phyloP scores from a whole-genome alignment of 2,888 invertebrate species.

The Xestoiulus laeticollis region DNA sequence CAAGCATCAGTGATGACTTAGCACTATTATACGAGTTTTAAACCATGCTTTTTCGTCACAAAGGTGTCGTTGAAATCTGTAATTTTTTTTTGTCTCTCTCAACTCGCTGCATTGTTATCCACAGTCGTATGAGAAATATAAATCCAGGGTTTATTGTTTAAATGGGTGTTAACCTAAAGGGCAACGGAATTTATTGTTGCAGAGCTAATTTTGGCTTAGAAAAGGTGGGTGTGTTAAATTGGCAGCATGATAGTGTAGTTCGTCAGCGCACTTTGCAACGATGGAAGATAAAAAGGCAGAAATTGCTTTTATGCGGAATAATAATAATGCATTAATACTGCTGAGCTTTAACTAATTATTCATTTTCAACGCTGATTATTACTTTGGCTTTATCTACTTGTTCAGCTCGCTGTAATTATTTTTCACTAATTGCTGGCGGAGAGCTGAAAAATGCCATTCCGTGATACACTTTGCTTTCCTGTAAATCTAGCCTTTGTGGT shows the following conservation, averaged over 20 bases:
- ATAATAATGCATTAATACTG: neutral
- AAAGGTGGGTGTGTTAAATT: conserved; percentile 24
- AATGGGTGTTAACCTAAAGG: conserved; percentile 35
- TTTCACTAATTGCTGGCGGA: neutral
- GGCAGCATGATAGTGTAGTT: neutral
- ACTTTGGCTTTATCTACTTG: neutral
- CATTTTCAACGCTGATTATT: conserved; percentile 17
- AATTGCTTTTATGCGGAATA: conserved; percentile 24
- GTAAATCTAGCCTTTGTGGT: neutral
- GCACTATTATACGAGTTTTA: neutral
- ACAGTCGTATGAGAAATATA: neutral
- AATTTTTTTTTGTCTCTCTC: neutral
- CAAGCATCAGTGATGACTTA: neutral
- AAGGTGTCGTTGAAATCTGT: neutral
- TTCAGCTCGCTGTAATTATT: neutral
- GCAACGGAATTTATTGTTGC: conserved; percentile 39
- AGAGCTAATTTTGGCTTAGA: neutral
- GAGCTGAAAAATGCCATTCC: neutral
- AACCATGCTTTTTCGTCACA: neutral
- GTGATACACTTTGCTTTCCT: neutral
- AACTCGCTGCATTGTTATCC: neutral
- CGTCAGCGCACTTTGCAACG: neutral
- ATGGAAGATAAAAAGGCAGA: conserved; percentile 8
- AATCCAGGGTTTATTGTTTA: conserved; percentile 34
- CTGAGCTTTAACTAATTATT: conserved; percentile 35